These are phyloP conservation scores for Xestia ashworthii DNA, from an alignment of 2,888 invertebrate genomes.

Conservation along the genomic window DNA sequence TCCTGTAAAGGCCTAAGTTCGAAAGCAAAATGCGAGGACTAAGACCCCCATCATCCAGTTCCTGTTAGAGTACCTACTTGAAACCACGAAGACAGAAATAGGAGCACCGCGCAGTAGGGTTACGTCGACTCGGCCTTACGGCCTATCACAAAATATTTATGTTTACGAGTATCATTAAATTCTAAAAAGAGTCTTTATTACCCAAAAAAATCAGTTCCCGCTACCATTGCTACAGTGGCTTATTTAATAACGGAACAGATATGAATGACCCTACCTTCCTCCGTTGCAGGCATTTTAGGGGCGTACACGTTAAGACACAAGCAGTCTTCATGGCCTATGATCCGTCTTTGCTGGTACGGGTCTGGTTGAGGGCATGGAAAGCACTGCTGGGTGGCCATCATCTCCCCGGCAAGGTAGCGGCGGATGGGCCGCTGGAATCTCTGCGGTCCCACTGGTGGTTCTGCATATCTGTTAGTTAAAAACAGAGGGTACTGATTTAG, in stretches of 20 bases:
- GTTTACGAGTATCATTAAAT: no score
- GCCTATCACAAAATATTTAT: no score
- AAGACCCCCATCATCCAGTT: no score
- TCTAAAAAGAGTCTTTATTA: no score
- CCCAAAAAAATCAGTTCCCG: no score
- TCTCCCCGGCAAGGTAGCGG: constrained; percentile 82
- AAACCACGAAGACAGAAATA: no score
- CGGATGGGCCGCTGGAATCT: constrained; percentile 86
- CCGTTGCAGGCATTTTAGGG: constrained; percentile 93
- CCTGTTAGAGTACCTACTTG: no score
- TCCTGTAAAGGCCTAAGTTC: no score
- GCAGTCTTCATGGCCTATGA: constrained; percentile 92
- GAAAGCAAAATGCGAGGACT: no score
- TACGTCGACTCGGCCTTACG: no score
- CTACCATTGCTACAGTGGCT: no score
- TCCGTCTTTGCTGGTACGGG: constrained; percentile 72
- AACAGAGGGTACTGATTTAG: background rate
- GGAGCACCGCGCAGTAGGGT: no score
- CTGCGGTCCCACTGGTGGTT: constrained; percentile 85
- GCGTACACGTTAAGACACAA: constrained; percentile 94
- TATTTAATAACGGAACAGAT: background rate
- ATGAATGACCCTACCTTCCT: constrained; percentile 76
- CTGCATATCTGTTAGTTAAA: constrained; percentile 80
- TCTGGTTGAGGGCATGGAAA: constrained; percentile 83
- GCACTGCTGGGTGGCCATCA: constrained; percentile 79